phyloP scores from a whole-genome alignment of 1,140 invertebrate genomes.

The Lineus longissimus region DNA sequence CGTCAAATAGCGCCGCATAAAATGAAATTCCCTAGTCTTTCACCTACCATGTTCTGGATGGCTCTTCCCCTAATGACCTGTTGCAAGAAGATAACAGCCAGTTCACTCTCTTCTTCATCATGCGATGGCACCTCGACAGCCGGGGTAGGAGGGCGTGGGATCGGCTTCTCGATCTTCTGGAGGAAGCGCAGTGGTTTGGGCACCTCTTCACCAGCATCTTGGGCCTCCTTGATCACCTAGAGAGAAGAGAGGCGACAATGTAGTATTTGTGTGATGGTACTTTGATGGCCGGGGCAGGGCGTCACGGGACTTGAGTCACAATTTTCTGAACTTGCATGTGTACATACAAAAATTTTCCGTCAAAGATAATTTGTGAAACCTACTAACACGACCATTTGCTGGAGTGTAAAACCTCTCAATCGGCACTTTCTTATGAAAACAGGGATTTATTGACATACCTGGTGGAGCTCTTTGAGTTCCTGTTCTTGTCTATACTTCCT shows the following conservation, averaged over 20 bases:
- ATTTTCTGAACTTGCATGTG: too few relatives aligned
- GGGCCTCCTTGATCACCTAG: slow-evolving; percentile 43
- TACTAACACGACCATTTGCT: too few relatives aligned
- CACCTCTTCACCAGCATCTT: slow-evolving; percentile 51
- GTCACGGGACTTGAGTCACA: too few relatives aligned
- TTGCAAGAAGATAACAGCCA: slow-evolving; percentile 63
- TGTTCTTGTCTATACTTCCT: slow-evolving; percentile 48
- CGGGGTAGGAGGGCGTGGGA: slow-evolving; percentile 59
- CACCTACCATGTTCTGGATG: slow-evolving; percentile 65
- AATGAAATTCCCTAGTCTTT: neutral
- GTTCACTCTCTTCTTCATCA: slow-evolving; percentile 59
- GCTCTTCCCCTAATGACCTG: slow-evolving; percentile 65
- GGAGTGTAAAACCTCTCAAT: too few relatives aligned
- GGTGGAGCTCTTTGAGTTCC: slow-evolving; percentile 49
- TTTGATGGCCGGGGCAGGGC: too few relatives aligned
- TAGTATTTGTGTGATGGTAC: too few relatives aligned
- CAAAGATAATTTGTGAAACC: too few relatives aligned
- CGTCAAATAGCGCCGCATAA: too few relatives aligned
- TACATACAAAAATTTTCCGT: too few relatives aligned
- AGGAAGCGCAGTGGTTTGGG: slow-evolving; percentile 49
- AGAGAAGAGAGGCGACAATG: neutral
- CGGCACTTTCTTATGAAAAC: too few relatives aligned
- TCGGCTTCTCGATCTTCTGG: slow-evolving; percentile 54
- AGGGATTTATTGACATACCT: slow-evolving; percentile 26
- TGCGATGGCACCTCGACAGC: slow-evolving; percentile 56